Base-by-base conservation (phyloP, 2,113 vertebrate species). In the Panthera uncia region DNA sequence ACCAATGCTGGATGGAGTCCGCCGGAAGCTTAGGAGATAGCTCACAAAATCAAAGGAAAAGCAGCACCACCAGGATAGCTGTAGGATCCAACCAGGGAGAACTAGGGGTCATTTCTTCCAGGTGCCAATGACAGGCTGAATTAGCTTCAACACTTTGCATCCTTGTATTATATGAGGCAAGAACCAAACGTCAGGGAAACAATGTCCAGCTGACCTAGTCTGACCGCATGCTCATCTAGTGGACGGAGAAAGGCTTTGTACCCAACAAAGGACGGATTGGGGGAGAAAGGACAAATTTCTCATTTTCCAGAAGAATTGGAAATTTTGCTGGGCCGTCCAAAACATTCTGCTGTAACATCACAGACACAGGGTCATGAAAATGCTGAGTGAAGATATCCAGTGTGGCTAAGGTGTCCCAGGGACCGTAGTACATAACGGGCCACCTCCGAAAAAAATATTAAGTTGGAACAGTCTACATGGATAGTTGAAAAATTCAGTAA, bases 271-370 rank as follows among this genome's bases (percentile, higher is more conserved):
- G 27, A 52, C 85, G 38, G 23, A 38, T 68, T 16, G 79, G 57
- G 8, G 36, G 33, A 69, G 50, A 27, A 18, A 79, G 73, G 82
- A 96, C 4, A 65, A 36, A 83, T 69, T 87, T 97, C 84, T 94
- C 36, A 50, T 73, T 94, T 97, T 78, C 48, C 33, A 87, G 92
- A 94, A 93, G 33, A 87, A 92, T 21, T 14, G 84, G 52, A 61
- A 78, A 88, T 29, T 18, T 48, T 94, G 38, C 8, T 31, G 68
- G 65, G 68, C 25, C 76, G 31, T 79, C 52, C 45, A 19, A 41
- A 82, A 90, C 14, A 50, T 31, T 45, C 29, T 36, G 31, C 33
- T 52, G 41, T 68, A 33, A 13, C 7, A 5, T 41, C 57, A 48
- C 4, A 68, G n/a, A 7, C 69, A 68, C 38, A 41, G 36, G 23